Evolutionary conservation across 2,113 vertebrate species (phyloP), one percentile per base, ranked within the genome.

Genomic region (Eublepharis macularius): DNA sequence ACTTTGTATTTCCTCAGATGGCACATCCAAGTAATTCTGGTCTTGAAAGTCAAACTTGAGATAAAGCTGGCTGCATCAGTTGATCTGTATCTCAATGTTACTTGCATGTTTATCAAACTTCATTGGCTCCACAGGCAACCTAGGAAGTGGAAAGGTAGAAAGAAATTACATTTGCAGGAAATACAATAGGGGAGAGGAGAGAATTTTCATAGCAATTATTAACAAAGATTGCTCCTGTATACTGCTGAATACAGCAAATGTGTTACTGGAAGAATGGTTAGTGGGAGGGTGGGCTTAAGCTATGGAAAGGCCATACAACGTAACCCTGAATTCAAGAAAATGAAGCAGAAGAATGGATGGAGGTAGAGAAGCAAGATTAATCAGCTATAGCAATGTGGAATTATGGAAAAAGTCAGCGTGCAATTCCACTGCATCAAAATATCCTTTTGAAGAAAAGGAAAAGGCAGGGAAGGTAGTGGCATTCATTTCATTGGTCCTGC

Each of bases 41-140:
- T 91, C 90, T 86, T 93, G 91, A 90, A 96, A 95, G 92, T 92
- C 92, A 93, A 90, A 93, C 83, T 77, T 93, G 91, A 90, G 92
- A 79, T 69, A 84, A 65, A 94, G 89, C 83, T 77, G 60, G 80
- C 84, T 92, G 89, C 70, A 5, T 93, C 83, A 49, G 86, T 94
- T 94, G 93, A 94, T 96, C 93, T 93, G 86, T 92, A 49, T 94
- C 93, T 94, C 87, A 77, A 70, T 89, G 91, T 87, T 92, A 36
- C 85, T 69, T 1, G 49, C 1, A 1, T 90, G 92, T 91, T 94
- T 91, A 93, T 94, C 85, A 80, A 90, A 90, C 90, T 80, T 86
- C 65, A 3, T 66, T 88, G 81, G 88, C 93, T 86, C 90, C 83
- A 92, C 84, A 86, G 87, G 90, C 85, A 84, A 91, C 32, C 75